These are phyloP conservation scores for Salmo trutta DNA, from an alignment of 2,797 vertebrate species.

Conservation along the genomic window DNA sequence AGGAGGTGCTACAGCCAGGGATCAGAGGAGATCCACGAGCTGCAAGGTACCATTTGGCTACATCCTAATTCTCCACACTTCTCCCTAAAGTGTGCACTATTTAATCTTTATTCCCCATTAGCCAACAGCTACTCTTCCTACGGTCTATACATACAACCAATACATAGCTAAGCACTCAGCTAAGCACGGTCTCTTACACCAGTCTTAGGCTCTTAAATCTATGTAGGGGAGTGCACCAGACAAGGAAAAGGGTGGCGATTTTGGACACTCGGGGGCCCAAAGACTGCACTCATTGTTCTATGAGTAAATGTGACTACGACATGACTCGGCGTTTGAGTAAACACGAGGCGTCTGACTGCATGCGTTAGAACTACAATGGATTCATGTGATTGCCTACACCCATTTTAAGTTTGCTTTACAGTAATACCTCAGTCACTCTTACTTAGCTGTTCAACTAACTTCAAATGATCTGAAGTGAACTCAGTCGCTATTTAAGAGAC, in stretches of 20 bases:
- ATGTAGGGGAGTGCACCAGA: neutral
- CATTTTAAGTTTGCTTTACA: neutral
- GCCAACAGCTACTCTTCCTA: neutral
- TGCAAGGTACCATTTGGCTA: constrained; percentile 84
- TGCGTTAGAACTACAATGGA: neutral
- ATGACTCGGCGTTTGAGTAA: neutral
- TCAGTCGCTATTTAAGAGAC: neutral
- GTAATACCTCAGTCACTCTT: neutral
- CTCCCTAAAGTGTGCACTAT: neutral
- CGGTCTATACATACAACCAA: neutral
- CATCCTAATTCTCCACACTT: neutral
- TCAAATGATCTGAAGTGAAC: too few relatives aligned
- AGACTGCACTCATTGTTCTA: neutral
- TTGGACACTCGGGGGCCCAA: neutral
- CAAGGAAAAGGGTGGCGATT: neutral
- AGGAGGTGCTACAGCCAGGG: constrained; percentile 90
- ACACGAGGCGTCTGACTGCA: neutral
- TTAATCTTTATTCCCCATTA: neutral
- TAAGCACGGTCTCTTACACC: neutral
- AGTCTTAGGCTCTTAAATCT: neutral
- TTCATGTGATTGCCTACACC: neutral
- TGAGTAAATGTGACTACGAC: neutral
- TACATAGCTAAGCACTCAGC: neutral
- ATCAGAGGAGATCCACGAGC: constrained; percentile 94
- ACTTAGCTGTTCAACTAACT: neutral